Conservation (phyloP, 2,797 vertebrate species). For the Aratinga solstitialis region DNA sequence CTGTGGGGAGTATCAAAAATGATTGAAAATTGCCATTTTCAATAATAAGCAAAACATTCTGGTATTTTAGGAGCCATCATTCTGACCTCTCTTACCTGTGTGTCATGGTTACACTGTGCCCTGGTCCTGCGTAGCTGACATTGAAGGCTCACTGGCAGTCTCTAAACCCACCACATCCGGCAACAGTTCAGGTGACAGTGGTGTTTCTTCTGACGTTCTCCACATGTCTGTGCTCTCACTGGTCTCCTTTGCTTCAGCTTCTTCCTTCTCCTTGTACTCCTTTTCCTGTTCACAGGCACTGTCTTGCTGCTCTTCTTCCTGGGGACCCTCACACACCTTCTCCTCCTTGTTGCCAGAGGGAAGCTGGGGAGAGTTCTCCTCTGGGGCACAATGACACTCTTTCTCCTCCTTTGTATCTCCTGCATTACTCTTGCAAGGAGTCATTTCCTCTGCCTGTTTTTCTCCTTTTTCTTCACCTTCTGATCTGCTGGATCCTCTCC, state of each 20-base stretch:
- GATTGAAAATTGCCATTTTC: background rate
- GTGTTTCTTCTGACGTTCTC: background rate
- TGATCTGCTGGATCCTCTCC: background rate
- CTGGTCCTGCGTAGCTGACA: background rate
- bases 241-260: background rate
- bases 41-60: background rate
- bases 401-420: background rate
- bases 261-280: background rate
- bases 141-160: background rate
- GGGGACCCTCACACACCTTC: background rate
- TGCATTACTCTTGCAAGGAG: background rate
- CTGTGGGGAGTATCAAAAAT: background rate
- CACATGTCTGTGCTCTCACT: background rate
- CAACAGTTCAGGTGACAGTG: background rate
- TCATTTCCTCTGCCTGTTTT: background rate
- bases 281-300: background rate
- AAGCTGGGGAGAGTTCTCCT: background rate
- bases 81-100: slow-evolving; percentile 34
- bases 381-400: background rate
- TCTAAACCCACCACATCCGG: background rate
- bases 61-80: background rate
- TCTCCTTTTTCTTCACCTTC: slow-evolving; percentile 45
- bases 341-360: background rate
- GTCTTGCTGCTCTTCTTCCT: background rate
- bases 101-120: background rate